Base-by-base conservation (phyloP, 2,113 vertebrate genomes). In the Varanus salvator region DNA sequence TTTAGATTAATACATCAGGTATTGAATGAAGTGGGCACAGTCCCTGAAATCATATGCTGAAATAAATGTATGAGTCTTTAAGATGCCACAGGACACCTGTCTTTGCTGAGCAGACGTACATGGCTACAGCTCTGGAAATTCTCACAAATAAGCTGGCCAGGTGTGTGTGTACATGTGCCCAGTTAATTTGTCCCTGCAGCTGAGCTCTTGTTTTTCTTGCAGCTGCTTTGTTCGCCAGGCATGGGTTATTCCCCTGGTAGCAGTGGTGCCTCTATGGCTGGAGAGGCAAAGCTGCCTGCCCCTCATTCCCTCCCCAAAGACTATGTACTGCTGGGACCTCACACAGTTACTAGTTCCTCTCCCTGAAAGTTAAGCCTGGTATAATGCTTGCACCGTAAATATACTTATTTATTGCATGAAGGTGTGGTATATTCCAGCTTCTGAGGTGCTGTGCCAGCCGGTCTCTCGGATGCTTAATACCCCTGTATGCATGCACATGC, bases 151-250 rank as follows among this genome's bases (percentile, higher is more conserved):
- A 15, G 52, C 52, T 80, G 78, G 54, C 50, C 23, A 25, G 52
- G 29, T 48, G 60, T 48, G 29, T 27, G 9, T 2, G 9, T 25
- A 23, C 27, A 50, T 72, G 44, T 64, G 27, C 8, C 7, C 12
- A 38, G 19, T 84, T 82, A 44, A 84, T 89, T 38, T 66, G 21
- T 17, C 76, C 71, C 48, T 89, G 34, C 57, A 66, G 80, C 81
- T 84, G 72, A 83, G 71, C 57, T 25, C 57, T 76, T 89, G 69
- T 89, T 89, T 84, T 84, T 48, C 69, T 76, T 44, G 31, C 9
- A 64, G 17, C 38, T 75, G 71, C 80, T 84, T 83, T 75, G 80
- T 54, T 68, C 60, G 80, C 25, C 3, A 64, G 64, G 38, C 54
- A 31, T 17, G 84, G 69, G 50, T 60, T 75, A 44, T 60, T 29